Evolutionary conservation across 2,888 invertebrate genomes (phyloP).

Genomic region (Leucophenga maculata): DNA sequence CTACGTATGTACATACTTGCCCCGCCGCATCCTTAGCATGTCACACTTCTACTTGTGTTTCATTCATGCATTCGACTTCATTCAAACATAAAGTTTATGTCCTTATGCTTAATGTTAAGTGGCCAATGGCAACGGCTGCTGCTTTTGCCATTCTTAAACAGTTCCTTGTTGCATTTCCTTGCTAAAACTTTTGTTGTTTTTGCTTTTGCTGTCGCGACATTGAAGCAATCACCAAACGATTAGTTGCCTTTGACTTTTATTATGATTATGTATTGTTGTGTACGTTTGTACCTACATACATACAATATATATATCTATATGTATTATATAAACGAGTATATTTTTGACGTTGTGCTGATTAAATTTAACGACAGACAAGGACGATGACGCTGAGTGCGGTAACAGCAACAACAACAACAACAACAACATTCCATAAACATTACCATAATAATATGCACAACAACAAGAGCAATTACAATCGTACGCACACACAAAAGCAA

Average conservation of each 20-base stretch:
- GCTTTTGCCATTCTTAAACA: constrained; percentile 1
- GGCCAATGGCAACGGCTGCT: neutral
- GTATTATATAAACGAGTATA: neutral
- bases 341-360: constrained; percentile 25
- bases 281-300: too few relatives aligned
- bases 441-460: constrained; percentile 26
- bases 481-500: neutral
- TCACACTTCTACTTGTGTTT: too few relatives aligned
- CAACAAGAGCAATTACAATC: constrained; percentile 4
- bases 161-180: constrained; percentile 47
- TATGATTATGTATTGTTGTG: neutral
- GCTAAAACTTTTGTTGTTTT: constrained; percentile 27
- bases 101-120: constrained; percentile 8
- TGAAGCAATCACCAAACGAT: constrained; percentile 55
- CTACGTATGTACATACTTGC: too few relatives aligned
- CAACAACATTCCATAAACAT: constrained; percentile 19
- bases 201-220: constrained; percentile 18
- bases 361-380: constrained; percentile 27
- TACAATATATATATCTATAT: neutral
- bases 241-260: constrained; percentile 40
- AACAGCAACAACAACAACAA: constrained; percentile 18
- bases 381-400: neutral
- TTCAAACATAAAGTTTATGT: constrained; percentile 14
- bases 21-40: too few relatives aligned
- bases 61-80: too few relatives aligned